phyloP scores from a whole-genome alignment of 2,888 invertebrate species.

The Eremobia ochroleuca region DNA sequence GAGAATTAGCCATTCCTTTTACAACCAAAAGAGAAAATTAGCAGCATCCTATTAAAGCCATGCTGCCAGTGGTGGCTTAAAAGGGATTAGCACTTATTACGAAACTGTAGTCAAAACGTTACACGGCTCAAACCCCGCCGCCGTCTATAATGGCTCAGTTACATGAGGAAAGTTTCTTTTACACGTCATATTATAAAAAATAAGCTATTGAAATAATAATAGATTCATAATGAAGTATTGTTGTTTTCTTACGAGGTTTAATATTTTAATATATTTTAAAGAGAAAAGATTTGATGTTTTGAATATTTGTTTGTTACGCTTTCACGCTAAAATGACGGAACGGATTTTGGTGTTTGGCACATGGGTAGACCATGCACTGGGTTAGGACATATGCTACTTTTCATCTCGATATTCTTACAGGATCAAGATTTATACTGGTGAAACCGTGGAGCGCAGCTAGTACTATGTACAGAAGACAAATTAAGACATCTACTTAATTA shows the following conservation, averaged over 20 bases:
- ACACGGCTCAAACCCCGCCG: neutral
- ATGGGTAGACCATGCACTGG: neutral
- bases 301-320: neutral
- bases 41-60: conserved; percentile 6
- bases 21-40: conserved; percentile 42
- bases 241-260: no score
- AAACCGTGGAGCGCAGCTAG: neutral
- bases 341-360: neutral
- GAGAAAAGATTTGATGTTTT: no score
- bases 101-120: conserved; percentile 26
- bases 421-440: neutral
- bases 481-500: neutral
- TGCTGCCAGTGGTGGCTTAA: neutral
- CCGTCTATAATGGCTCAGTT: neutral
- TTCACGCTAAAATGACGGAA: neutral
- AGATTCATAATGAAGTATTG: no score
- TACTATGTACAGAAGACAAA: neutral
- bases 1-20: conserved; percentile 43
- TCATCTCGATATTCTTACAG: neutral
- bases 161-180: conserved; percentile 8
- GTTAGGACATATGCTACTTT: neutral
- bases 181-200: no score
- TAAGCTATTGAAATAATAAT: no score
- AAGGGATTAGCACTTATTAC: conserved; percentile 41
- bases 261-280: no score